Evolutionary conservation across 2,113 vertebrate species (phyloP).

Genomic region (Scortum barcoo): DNA sequence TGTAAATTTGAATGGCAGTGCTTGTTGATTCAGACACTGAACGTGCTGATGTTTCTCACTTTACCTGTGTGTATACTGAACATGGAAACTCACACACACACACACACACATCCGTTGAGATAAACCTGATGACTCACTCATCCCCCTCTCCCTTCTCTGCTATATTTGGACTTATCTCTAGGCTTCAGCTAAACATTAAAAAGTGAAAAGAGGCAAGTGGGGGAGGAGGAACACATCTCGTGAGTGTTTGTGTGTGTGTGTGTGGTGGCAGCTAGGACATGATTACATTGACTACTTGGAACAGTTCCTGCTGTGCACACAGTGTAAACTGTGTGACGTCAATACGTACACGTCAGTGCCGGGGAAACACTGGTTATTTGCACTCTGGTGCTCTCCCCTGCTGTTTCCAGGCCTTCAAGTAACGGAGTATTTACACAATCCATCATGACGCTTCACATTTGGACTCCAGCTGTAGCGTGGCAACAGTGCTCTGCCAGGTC

Average conservation of each 20-base stretch:
- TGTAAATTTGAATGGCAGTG: not conserved
- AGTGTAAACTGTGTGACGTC: constrained; percentile 35
- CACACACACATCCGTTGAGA: constrained; percentile 33
- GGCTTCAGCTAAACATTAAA: constrained; percentile 69
- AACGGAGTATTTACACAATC: not conserved
- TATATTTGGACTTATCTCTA: constrained; percentile 79
- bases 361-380: constrained; percentile 37
- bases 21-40: not conserved
- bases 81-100: constrained; percentile 28
- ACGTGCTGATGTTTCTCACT: not conserved
- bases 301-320: constrained; percentile 26
- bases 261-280: not conserved
- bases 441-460: not conserved
- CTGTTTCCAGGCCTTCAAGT: constrained; percentile 1
- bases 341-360: constrained; percentile 21
- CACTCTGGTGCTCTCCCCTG: not conserved
- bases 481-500: not conserved
- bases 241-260: not conserved
- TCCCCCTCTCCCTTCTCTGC: constrained; percentile 57
- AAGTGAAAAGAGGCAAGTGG: constrained; percentile 27
- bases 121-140: constrained; percentile 75
- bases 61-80: not conserved
- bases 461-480: not conserved
- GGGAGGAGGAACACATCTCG: constrained; percentile 7
- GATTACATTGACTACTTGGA: constrained; percentile 44